These are phyloP conservation scores for Volucella inanis DNA, from an alignment of 2,888 invertebrate genomes.

Conservation along the genomic window DNA sequence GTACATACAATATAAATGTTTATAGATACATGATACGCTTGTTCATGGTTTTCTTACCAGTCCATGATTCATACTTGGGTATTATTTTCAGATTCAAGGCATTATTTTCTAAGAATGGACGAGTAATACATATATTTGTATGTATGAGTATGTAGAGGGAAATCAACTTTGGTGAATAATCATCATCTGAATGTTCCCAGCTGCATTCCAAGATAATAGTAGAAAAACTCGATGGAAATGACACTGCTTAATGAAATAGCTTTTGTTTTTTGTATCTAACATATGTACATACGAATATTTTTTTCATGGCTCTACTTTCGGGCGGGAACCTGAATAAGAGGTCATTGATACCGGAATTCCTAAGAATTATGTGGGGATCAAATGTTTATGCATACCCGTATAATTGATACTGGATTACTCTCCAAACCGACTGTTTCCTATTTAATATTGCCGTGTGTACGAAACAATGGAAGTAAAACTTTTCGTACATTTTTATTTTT, in stretches of 20 bases:
- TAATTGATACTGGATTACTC: slow-evolving; percentile 13
- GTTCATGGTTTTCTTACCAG: slow-evolving; percentile 16
- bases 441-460: too few relatives aligned
- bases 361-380: slow-evolving; percentile 28
- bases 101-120: slow-evolving; percentile 45
- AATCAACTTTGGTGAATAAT: slow-evolving; percentile 40
- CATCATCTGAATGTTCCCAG: slow-evolving; percentile 21
- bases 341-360: slow-evolving; percentile 56
- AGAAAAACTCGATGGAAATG: slow-evolving; percentile 47
- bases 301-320: background rate
- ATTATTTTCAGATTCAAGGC: slow-evolving; percentile 54
- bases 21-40: too few relatives aligned
- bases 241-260: slow-evolving; percentile 40
- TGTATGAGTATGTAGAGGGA: background rate
- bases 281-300: slow-evolving; percentile 10
- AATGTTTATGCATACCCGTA: background rate
- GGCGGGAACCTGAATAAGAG: slow-evolving; percentile 47
- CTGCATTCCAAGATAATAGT: slow-evolving; percentile 49
- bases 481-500: too few relatives aligned
- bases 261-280: slow-evolving; percentile 17
- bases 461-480: too few relatives aligned
- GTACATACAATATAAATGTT: too few relatives aligned
- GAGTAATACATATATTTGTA: slow-evolving; percentile 25
- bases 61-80: slow-evolving; percentile 56
- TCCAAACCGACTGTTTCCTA: background rate